These are phyloP conservation scores for Platygyra sinensis DNA, from an alignment of 64 coral and sea anemone genomes.

Conservation along the genomic window DNA sequence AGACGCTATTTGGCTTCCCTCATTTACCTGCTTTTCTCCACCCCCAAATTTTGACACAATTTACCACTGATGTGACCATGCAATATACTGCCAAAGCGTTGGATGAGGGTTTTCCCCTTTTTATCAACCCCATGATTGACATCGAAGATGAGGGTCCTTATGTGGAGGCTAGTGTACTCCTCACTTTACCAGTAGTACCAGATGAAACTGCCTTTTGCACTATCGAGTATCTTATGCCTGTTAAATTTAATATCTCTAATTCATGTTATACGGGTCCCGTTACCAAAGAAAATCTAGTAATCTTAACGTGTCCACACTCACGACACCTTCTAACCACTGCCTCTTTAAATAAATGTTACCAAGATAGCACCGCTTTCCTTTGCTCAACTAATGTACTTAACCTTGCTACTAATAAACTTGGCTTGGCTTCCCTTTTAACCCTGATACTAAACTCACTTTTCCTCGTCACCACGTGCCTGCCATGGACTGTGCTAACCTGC, in stretches of 20 bases:
- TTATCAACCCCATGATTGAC: slow-evolving; percentile 8
- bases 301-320: slow-evolving; percentile 31
- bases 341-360: slow-evolving; percentile 37
- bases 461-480: slow-evolving; percentile 14
- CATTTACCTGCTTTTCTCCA: background rate
- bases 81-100: background rate
- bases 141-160: background rate
- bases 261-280: slow-evolving; percentile 1
- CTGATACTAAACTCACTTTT: slow-evolving; percentile 18
- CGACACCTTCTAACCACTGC: slow-evolving; percentile 4
- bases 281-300: slow-evolving; percentile 30
- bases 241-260: slow-evolving; percentile 12
- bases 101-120: background rate
- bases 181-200: background rate
- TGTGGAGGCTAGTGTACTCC: background rate
- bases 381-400: slow-evolving; percentile 49
- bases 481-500: background rate
- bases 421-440: slow-evolving; percentile 21
- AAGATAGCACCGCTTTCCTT: slow-evolving; percentile 5
- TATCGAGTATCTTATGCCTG: background rate
- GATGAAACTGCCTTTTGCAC: background rate
- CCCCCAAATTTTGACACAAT: background rate
- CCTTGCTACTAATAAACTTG: slow-evolving; percentile 35
- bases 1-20: background rate
- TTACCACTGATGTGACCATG: background rate